Base-by-base conservation (phyloP, 2,113 vertebrate genomes). In the Toxotes jaculatrix region DNA sequence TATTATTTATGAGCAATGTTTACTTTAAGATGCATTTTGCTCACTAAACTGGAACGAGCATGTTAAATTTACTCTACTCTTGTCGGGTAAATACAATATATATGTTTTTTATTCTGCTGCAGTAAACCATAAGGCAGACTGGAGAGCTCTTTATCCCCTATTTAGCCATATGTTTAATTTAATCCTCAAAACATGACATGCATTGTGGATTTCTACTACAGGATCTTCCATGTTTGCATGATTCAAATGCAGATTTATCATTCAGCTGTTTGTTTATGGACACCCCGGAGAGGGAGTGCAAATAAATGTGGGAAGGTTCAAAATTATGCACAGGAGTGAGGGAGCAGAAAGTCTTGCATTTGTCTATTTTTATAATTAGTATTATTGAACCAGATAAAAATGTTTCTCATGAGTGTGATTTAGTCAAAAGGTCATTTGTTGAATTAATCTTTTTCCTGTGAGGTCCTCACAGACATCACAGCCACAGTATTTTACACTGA, bases 1-100 rank as follows among this genome's bases (percentile, higher is more conserved):
- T 34, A 83, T 88, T 81, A 79, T 83, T 66, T 21, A 88, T 83
- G 69, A 70, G 40, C 8, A 49, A 67, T 77, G 16, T 73, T 79
- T 55, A 53, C 70, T 27, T 84, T 34, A 19, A 71, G 4, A 65
- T 60, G 55, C 38, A 55, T 71, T 83, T 51, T 8, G 53, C 49
- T 32, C n/a, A 36, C 19, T 17, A 3, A 62, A 68, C 49, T 19
- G 12, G 23, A 47, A 19, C 12, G 5, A 47, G 12, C 13, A 6
- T 7, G 1, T 65, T 17, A 61, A 72, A 64, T 34, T 23, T 4
- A 3, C 4, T 65, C 0, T 31, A 47, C 23, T 42, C 0, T 32
- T 45, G 19, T 42, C 27, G 34, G 11, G 10, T 55, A n/a, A 45
- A 27, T 45, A 42, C 17, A 27, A 27, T 40, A 77, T 45, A n/a